phyloP scores from a whole-genome alignment of 2,888 invertebrate genomes.

The Mylabris sibirica region DNA sequence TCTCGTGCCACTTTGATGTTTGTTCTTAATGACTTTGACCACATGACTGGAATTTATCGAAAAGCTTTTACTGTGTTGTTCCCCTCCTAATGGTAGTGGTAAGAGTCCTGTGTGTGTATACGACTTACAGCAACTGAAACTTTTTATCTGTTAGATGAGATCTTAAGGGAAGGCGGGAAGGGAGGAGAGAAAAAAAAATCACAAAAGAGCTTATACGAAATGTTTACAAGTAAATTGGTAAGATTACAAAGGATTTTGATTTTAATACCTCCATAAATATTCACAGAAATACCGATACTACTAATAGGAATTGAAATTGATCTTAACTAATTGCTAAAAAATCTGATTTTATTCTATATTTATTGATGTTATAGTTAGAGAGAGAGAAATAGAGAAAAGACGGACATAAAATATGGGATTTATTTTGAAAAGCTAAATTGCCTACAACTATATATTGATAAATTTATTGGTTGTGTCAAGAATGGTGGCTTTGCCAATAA shows the following conservation, averaged over 20 bases:
- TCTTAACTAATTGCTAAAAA: background rate
- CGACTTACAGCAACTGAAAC: background rate
- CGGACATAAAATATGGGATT: background rate
- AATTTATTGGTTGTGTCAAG: conserved; percentile 6
- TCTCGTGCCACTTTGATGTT: conserved; percentile 59
- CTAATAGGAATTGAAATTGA: background rate
- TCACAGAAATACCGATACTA: background rate
- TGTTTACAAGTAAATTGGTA: conserved; percentile 5
- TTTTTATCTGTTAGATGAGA: conserved; percentile 6
- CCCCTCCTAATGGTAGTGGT: background rate
- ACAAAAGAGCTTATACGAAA: background rate
- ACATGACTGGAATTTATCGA: conserved; percentile 56
- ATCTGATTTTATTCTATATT: background rate
- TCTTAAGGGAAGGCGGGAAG: background rate
- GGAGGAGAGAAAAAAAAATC: background rate
- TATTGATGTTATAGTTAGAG: background rate
- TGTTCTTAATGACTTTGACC: conserved; percentile 58
- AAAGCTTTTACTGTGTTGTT: conserved; percentile 47
- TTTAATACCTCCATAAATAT: background rate
- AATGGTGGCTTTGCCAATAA: conserved; percentile 2
- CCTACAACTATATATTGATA: conserved; percentile 5
- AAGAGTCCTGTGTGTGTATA: background rate
- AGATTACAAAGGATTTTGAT: background rate
- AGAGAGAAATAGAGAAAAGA: background rate
- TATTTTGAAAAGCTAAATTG: background rate